A percentile compares a stretch with the other conserved stretches of the same genome.
Evolutionary conservation across 2,797 vertebrate genomes (phyloP).

Genomic region (Anguilla megastoma): DNA sequence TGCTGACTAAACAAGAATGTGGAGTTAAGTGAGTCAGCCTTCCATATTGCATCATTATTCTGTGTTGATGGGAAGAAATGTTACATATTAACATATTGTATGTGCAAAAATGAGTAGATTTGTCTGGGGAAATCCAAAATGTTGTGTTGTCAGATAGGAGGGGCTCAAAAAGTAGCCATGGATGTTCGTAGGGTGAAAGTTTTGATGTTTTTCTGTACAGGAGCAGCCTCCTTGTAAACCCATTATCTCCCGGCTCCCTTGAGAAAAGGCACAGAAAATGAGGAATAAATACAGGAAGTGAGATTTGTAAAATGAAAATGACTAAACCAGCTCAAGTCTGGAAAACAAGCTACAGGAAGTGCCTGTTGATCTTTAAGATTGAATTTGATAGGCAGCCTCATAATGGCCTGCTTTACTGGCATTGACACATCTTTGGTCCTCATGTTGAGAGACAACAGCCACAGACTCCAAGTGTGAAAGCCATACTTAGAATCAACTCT

Average conservation of each 20-base stretch:
- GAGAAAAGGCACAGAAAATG: not conserved
- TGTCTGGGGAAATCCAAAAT: not conserved
- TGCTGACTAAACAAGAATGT: not conserved
- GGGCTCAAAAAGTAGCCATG: not conserved
- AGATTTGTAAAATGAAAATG: not conserved
- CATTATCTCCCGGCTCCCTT: not conserved
- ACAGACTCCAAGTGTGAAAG: too few relatives aligned
- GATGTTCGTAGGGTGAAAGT: not conserved
- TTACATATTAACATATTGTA: not conserved
- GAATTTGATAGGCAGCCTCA: not conserved
- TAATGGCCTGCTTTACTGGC: not conserved
- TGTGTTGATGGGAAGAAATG: too few relatives aligned
- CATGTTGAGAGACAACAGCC: too few relatives aligned
- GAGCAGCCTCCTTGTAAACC: slow-evolving; percentile 2
- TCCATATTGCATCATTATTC: not conserved
- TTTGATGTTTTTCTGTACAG: not conserved
- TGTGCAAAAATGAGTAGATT: not conserved
- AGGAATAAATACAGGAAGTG: slow-evolving; percentile 13
- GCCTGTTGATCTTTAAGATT: not conserved
- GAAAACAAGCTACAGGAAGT: slow-evolving; percentile 1
- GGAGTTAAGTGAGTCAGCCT: not conserved
- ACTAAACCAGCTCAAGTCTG: not conserved
- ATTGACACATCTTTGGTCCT: too few relatives aligned
- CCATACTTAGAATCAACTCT: too few relatives aligned
- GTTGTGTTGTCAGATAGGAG: not conserved